Evolutionary conservation across 2,113 vertebrate genomes (phyloP), one percentile per base, ranked within the genome.

Genomic region (Pavo muticus): DNA sequence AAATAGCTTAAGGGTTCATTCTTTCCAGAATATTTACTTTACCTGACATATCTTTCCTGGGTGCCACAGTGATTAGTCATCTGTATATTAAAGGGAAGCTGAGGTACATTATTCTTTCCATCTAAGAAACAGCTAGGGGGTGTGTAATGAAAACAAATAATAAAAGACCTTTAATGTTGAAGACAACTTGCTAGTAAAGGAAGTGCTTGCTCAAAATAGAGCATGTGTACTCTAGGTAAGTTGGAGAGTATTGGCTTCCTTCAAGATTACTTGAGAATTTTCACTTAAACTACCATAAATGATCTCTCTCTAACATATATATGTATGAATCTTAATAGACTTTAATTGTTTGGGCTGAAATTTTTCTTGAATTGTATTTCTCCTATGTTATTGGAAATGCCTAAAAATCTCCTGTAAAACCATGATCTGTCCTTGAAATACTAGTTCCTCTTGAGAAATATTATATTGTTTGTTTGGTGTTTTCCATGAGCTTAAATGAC

Each of bases 21-120:
- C 91, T 95, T 95, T 94, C 87, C 91, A 87, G 92, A 96, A 93
- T 96, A 94, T 97, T 98, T 95, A 96, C 95, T 92, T 94, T 76
- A 90, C 88, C 86, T 93, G 97, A 94, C 96, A 69, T 88, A 35
- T 91, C 94, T 91, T 89, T 95, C 74, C 92, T 87, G 54, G 70
- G 42, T 97, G 90, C 88, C 95, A 96, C 61, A 87, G 83, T 94
- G 93, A 95, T 96, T 96, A 94, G 75, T 94, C 94, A 60, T 91
- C 87, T 90, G 60, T 84, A 45, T 73, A 61, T 92, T 96, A 94
- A 84, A 91, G 37, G 32, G 47, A 91, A 96, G 35, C 40, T 72
- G 86, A 93, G 35, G 44, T 93, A 42, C 84, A 68, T 32, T 61
- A 50, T 84, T 89, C 47, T 91, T 57, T 94, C 37, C 14, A 8